Base-by-base conservation (phyloP, 2,113 vertebrate genomes). In the Cochlearius cochlearius region DNA sequence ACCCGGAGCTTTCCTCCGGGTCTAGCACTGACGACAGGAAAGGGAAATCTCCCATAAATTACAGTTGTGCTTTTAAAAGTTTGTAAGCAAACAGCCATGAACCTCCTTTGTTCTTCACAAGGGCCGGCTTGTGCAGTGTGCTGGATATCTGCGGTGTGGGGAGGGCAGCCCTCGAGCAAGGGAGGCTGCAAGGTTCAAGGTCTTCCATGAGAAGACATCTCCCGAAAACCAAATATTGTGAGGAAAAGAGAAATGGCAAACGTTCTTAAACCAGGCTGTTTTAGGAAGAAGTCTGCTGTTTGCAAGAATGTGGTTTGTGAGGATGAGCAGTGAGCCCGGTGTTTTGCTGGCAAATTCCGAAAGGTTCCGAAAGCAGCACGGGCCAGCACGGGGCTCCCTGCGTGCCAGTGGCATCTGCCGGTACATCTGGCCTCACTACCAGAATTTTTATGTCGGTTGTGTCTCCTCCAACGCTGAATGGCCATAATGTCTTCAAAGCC, bases 11-110 rank as follows among this genome's bases (percentile, higher is more conserved):
- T 36, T 77, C n/a, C 76, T 77, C 59, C 67, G 26, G 50, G 17
- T 58, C 59, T 11, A 25, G 30, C 71, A 12, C 38, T 85, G 90
- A 10, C 18, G 56, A 52, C 5, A 16, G 73, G 66, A 91, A 93
- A 58, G 74, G 85, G 78, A 90, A 91, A 88, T 85, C 19, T 79
- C 69, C 74, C 74, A 38, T 60, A 79, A 96, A 88, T 90, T 68
- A 72, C 12, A 10, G 30, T 19, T 60, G 34, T 55, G 50, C 25
- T 91, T 92, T 66, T 21, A 14, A 58, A 94, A 77, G 55, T 92
- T 81, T 72, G 38, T 21, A 5, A 78, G 76, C 76, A 91, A 96
- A 74, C 27, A 47, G 52, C 47, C 72, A 8, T 1, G 60, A 47
- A 25, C 34, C 43, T 39, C 22, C 39, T 66, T 86, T 92, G 64